Conservation (phyloP, 2,888 invertebrate genomes). For the Melitaea athalia region DNA sequence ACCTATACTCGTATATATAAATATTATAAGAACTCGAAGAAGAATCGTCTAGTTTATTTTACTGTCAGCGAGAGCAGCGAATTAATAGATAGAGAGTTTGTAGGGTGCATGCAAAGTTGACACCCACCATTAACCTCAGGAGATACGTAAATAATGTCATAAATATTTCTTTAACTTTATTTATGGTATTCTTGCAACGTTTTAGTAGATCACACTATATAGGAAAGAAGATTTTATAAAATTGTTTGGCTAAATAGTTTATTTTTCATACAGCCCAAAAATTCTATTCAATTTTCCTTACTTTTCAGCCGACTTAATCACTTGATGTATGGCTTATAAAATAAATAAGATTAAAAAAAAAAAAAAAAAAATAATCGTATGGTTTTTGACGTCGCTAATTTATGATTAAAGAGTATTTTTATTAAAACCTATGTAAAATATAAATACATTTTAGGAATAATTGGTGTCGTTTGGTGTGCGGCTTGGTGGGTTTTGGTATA, state of each 20-base stretch:
- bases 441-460: slow-evolving; percentile 60
- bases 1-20: not conserved
- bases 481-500: slow-evolving; percentile 84
- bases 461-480: slow-evolving; percentile 79
- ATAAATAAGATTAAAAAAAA: too few relatives aligned
- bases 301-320: not conserved
- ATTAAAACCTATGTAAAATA: not conserved
- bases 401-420: not conserved
- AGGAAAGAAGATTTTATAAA: not conserved
- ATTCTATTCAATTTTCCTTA: slow-evolving; percentile 8
- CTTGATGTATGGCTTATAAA: too few relatives aligned
- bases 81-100: too few relatives aligned
- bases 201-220: not conserved
- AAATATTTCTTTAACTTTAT: too few relatives aligned
- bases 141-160: too few relatives aligned
- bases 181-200: not conserved
- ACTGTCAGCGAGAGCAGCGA: too few relatives aligned
- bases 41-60: too few relatives aligned
- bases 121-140: too few relatives aligned
- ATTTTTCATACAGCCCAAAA: not conserved
- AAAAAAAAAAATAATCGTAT: too few relatives aligned
- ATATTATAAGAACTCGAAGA: too few relatives aligned
- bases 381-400: too few relatives aligned
- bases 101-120: too few relatives aligned
- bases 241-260: not conserved